Evolutionary conservation across 2,888 invertebrate species (phyloP), one percentile per base, ranked within the genome.

Genomic region (Polydrusus cervinus): DNA sequence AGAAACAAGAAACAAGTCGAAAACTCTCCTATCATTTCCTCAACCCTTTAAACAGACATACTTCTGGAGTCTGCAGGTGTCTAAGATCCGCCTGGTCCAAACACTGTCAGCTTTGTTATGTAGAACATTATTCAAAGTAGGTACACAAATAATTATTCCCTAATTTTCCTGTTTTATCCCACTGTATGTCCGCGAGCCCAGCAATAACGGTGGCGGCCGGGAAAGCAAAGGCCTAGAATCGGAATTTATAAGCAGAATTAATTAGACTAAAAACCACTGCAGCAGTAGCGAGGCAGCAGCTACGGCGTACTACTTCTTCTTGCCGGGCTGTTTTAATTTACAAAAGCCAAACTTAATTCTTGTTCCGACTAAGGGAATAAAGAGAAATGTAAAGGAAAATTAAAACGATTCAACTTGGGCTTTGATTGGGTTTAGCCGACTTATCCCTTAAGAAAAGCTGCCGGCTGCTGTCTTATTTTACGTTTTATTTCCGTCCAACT

Each of bases 261-360:
- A 88, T 88, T 88, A 88, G 88, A 87, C 85, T 87, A 88, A 88
- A 88, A 88, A 88, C 87, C 88, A 86, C 88, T 86, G 87, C 87
- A 86, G 86, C 86, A 75, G 74, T 69, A 75, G 43, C 74, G 74
- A 74, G 75, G 71, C 74, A 73, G 71, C 74, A 47, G 68, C 61
- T 67, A 20, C 68, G 74, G 43, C 68, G 74, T 66, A 66, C 67
- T 72, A 66, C 72, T 61, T 18, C 68, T 69, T 61, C 71, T 76
- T 82, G 86, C 87, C 75, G 53, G 86, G 87, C 88, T 87, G 88
- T 88, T 88, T 88, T 88, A 88, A 88, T 88, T 88, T 88, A 88
- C 88, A 88, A 88, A 88, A 88, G 88, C 88, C 88, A 88, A 88
- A 88, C 88, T 88, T 88, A 88, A 88, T 88, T 88, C 88, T 88